Evolutionary conservation across 2,888 invertebrate species (phyloP).

Genomic region (Spodoptera exigua): DNA sequence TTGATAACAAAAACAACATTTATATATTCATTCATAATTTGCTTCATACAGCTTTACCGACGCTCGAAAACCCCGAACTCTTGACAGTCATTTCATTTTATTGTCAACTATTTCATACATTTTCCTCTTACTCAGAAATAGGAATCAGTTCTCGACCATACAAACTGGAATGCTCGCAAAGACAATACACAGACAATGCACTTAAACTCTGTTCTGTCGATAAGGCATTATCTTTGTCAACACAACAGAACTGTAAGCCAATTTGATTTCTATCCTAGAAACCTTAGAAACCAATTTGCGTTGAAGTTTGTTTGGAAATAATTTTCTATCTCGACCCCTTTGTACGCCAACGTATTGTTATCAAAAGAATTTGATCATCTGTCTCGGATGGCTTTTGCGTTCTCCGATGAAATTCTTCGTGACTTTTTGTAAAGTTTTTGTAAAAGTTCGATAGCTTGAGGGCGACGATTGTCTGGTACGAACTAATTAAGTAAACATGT

Average conservation of each 20-base stretch:
- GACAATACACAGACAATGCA: conserved; percentile 55
- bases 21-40: conserved; percentile 20
- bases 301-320: conserved; percentile 51
- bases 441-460: conserved; percentile 33
- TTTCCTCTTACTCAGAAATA: conserved; percentile 39
- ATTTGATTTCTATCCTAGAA: conserved; percentile 59
- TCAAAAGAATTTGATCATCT: conserved; percentile 71
- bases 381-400: conserved; percentile 59
- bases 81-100: conserved; percentile 15
- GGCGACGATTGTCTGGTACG: conserved; percentile 23
- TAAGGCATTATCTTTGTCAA: conserved; percentile 57
- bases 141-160: conserved; percentile 30
- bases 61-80: conserved; percentile 30
- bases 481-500: conserved; percentile 11
- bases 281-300: conserved; percentile 55
- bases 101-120: conserved; percentile 24
- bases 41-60: conserved; percentile 16
- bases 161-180: conserved; percentile 41
- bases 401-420: conserved; percentile 44
- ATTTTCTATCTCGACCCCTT: conserved; percentile 62
- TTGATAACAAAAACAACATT: conserved; percentile 9
- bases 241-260: conserved; percentile 42
- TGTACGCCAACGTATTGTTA: conserved; percentile 62
- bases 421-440: conserved; percentile 45
- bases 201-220: conserved; percentile 52